A percentile compares a stretch with the other conserved stretches of the same genome.
Evolutionary conservation across 1,140 invertebrate species (phyloP).

Genomic region (Micrasema longulum): DNA sequence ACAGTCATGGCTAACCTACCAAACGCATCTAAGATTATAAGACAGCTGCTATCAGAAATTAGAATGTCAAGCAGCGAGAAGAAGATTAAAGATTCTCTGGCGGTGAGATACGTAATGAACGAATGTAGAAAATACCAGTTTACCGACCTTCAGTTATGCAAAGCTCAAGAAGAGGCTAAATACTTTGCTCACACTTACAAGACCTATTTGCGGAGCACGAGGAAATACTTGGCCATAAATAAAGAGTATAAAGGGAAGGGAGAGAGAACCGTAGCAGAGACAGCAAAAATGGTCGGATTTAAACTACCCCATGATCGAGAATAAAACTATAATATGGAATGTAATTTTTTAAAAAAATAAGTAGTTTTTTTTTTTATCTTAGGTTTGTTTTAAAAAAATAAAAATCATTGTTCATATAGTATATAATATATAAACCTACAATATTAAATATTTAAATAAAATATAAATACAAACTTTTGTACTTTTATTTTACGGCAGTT

Average conservation of each 20-base stretch:
- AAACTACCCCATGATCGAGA: conserved; percentile 85
- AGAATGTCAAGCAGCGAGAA: conserved; percentile 66
- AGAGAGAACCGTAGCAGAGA: conserved; percentile 80
- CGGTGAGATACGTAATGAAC: conserved; percentile 75
- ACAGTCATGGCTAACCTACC: conserved; percentile 67
- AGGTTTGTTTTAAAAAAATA: no score
- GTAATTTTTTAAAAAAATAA: no score
- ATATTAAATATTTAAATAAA: no score
- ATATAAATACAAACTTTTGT: no score
- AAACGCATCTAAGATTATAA: conserved; percentile 64
- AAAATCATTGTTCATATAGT: no score
- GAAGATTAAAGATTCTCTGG: conserved; percentile 70
- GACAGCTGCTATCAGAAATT: conserved; percentile 73
- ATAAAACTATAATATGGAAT: not conserved
- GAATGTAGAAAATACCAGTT: conserved; percentile 80
- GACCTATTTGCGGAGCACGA: conserved; percentile 77
- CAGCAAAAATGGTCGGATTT: conserved; percentile 86
- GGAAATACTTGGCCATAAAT: conserved; percentile 78
- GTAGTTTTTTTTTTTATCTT: no score
- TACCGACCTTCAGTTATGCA: conserved; percentile 84
- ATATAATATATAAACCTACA: no score
- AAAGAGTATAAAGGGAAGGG: conserved; percentile 80
- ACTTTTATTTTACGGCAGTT: no score
- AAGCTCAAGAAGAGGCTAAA: conserved; percentile 81
- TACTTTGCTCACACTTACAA: conserved; percentile 79